Evolutionary conservation across 2,888 invertebrate genomes (phyloP).

Genomic region (Drosophila incognita): DNA sequence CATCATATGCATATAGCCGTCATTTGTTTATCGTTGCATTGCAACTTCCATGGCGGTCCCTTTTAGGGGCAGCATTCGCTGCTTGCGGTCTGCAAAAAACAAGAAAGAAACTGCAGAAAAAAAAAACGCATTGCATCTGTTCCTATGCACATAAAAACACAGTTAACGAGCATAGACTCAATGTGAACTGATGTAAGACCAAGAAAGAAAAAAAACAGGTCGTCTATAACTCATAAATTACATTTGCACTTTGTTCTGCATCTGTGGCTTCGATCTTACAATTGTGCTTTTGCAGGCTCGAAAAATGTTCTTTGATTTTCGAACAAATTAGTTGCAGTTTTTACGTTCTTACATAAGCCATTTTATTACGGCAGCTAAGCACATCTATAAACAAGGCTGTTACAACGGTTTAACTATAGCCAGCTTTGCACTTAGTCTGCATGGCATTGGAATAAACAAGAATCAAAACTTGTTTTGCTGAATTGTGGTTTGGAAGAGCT

Average conservation of each 20-base stretch:
- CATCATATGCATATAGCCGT: constrained; percentile 25
- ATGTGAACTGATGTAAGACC: constrained; percentile 56
- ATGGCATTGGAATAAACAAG: too few relatives aligned
- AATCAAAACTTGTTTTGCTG: not conserved
- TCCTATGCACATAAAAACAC: constrained; percentile 18
- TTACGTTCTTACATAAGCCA: not conserved
- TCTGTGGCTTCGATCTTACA: constrained; percentile 14
- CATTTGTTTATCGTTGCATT: constrained; percentile 62
- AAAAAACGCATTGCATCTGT: constrained; percentile 17
- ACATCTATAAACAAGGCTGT: not conserved
- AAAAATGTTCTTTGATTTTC: not conserved
- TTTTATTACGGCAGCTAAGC: not conserved
- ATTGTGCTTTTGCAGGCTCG: not conserved
- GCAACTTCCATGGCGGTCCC: constrained; percentile 65
- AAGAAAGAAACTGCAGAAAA: constrained; percentile 13
- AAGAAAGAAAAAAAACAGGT: constrained; percentile 14
- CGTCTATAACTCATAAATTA: constrained; percentile 37
- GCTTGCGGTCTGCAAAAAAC: constrained; percentile 46
- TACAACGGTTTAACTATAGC: not conserved
- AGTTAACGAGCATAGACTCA: constrained; percentile 29
- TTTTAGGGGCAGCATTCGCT: constrained; percentile 38
- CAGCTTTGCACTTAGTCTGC: not conserved
- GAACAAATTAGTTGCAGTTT: not conserved
- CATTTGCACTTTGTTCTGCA: constrained; percentile 40
- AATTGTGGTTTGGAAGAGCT: not conserved